Conservation (phyloP, 2,888 invertebrate species). For the Drosophila falleni region DNA sequence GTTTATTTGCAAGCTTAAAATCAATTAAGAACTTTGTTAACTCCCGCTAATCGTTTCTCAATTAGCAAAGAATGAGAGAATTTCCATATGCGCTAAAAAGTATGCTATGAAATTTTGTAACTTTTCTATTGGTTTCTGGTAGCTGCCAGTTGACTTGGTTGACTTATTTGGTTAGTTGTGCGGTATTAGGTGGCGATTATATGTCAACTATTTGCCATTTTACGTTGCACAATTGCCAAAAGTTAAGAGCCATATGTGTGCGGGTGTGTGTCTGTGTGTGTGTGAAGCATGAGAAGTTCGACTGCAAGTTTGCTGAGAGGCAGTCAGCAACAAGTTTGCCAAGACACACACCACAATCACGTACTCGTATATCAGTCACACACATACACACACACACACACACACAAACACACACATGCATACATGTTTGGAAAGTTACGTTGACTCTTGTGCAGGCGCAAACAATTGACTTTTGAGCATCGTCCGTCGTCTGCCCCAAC, state of each 20-base stretch:
- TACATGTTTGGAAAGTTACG: slow-evolving; percentile 59
- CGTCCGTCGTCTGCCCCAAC: slow-evolving; percentile 23
- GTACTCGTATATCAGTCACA: slow-evolving; percentile 62
- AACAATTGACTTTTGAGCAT: slow-evolving; percentile 74
- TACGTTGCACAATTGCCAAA: slow-evolving; percentile 59
- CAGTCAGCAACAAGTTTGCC: slow-evolving; percentile 67
- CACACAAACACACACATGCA: slow-evolving; percentile 9
- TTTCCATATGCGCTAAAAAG: slow-evolving; percentile 48
- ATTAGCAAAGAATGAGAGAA: slow-evolving; percentile 19
- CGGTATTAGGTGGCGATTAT: slow-evolving; percentile 47
- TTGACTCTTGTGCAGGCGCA: slow-evolving; percentile 69
- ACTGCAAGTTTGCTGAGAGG: slow-evolving; percentile 58
- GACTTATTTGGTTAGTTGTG: slow-evolving; percentile 27
- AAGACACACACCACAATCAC: slow-evolving; percentile 64
- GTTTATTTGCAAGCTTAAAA: slow-evolving; percentile 11
- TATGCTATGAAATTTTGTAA: slow-evolving; percentile 44
- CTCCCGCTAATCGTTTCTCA: slow-evolving; percentile 37
- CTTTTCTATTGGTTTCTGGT: slow-evolving; percentile 29
- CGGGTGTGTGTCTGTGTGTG: slow-evolving; percentile 7
- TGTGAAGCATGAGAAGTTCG: slow-evolving; percentile 38
- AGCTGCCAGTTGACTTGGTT: slow-evolving; percentile 28
- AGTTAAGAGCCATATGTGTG: slow-evolving; percentile 29
- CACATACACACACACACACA: slow-evolving; percentile 12
- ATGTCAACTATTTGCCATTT: slow-evolving; percentile 61
- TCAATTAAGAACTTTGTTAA: slow-evolving; percentile 38